A percentile compares a stretch with the other conserved stretches of the same genome.
Conservation (phyloP, 2,888 invertebrate genomes). For the Tetragonula carbonaria region DNA sequence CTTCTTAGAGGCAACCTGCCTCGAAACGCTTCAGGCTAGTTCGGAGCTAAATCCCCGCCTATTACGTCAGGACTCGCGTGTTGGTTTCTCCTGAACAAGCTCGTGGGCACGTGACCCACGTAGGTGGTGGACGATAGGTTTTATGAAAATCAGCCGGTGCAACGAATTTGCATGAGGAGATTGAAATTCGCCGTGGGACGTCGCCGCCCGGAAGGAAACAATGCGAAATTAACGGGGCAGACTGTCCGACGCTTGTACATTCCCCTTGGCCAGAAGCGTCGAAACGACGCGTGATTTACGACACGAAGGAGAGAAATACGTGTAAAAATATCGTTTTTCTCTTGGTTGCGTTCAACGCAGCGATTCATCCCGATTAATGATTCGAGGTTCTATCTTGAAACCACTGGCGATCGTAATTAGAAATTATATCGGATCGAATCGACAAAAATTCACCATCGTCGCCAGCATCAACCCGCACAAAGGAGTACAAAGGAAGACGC, state of each 20-base stretch:
- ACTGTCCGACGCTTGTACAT: constrained; percentile 1
- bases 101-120: constrained; percentile 65
- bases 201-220: constrained; percentile 22
- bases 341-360: too few species aligned
- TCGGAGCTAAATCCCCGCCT: constrained; percentile 56
- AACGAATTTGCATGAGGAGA: constrained; percentile 42
- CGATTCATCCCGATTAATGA: too few species aligned
- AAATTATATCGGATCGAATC: not conserved
- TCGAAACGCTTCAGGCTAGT: constrained; percentile 66
- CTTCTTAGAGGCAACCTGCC: constrained; percentile 60
- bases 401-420: not conserved
- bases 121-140: constrained; percentile 39
- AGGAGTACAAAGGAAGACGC: not conserved
- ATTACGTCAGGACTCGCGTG: constrained; percentile 54
- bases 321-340: too few species aligned
- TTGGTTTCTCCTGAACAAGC: constrained; percentile 40
- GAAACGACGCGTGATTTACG: not conserved
- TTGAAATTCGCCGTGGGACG: constrained; percentile 47
- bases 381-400: not conserved
- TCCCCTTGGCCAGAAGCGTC: not conserved
- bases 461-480: not conserved
- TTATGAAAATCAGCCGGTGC: constrained; percentile 46
- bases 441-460: not conserved
- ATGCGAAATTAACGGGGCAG: constrained; percentile 36
- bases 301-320: not conserved